Evolutionary conservation across 2,113 vertebrate genomes (phyloP), one percentile per base, ranked within the genome.

Genomic region (Silurus meridionalis): DNA sequence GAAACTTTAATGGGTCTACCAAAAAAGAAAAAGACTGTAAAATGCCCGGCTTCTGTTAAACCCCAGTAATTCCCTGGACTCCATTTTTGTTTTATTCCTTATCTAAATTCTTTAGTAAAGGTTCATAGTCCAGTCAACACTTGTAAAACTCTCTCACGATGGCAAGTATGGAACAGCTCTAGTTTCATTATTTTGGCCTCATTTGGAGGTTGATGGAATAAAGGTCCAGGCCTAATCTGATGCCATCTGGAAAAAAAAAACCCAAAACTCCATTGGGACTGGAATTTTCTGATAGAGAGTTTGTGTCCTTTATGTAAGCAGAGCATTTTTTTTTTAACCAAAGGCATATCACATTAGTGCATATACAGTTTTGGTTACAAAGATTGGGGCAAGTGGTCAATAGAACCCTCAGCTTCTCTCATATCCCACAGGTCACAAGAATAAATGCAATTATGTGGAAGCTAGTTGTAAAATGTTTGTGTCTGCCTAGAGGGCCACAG

Each of bases 291-390:
- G 93, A 94, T 94, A 94, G 94, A 92, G 95, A 93, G 95, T 96
- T 97, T 95, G 95, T 93, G 95, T 97, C 95, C 95, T 95, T 91
- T 92, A 95, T 96, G 96, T 96, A 97, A 96, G 96, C 94, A 94
- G 93, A 75, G 74, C 95, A 94, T 17, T 83, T 53, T 69, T 23
- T 95, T 93, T 89, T 93, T 92, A 94, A 92, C 94, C 96, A 94
- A 96, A 95, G 93, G 91, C 91, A 90, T 95, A 93, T 95, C 92
- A 91, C 92, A 87, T 95, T 94, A 95, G 94, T 94, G 84, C 92
- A 90, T 93, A 83, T 89, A 90, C 91, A 91, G 91, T 77, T 90
- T 90, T 91, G 84, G 90, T 53, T 67, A 83, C 52, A 0, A 19
- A 57, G 25, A 46, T 61, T 58, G 92, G 87, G 89, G 19, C 80